These are phyloP conservation scores for Silurus lanzhouensis DNA, from an alignment of 2,797 vertebrate species.

Conservation along the genomic window DNA sequence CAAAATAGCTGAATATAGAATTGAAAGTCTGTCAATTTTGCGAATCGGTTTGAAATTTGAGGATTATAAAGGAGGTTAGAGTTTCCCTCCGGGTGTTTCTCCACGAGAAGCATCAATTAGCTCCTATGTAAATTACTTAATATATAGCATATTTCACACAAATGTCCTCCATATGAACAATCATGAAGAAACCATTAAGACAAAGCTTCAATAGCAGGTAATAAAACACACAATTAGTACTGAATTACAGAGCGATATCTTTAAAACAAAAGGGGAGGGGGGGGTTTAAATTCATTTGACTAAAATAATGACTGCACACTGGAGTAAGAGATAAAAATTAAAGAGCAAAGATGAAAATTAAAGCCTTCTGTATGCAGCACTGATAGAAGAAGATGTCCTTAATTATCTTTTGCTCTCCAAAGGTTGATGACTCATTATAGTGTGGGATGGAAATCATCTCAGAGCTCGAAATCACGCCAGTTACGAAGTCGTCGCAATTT, in stretches of 20 bases:
- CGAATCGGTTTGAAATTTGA: neutral
- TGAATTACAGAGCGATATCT: neutral
- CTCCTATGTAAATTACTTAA: neutral
- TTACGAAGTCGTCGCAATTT: neutral
- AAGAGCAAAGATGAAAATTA: conserved; percentile 10
- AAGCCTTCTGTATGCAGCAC: neutral
- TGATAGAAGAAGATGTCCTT: conserved; percentile 12
- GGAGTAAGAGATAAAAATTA: conserved; percentile 5
- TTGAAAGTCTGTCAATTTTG: no score
- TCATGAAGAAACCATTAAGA: neutral
- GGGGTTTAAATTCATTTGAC: no score
- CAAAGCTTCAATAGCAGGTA: neutral
- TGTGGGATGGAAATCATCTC: conserved; percentile 28
- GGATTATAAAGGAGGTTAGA: neutral
- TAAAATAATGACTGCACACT: neutral
- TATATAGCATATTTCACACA: neutral
- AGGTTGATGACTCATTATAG: conserved; percentile 20
- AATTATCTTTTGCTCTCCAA: conserved; percentile 25
- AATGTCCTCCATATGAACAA: no score
- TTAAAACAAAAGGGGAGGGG: neutral
- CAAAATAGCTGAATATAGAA: neutral
- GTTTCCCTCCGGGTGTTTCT: neutral
- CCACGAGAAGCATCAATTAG: neutral
- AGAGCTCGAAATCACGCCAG: neutral
- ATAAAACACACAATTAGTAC: neutral